These are phyloP conservation scores for Sycobia sp. DNA, from an alignment of 1,140 invertebrate genomes.

Conservation along the genomic window DNA sequence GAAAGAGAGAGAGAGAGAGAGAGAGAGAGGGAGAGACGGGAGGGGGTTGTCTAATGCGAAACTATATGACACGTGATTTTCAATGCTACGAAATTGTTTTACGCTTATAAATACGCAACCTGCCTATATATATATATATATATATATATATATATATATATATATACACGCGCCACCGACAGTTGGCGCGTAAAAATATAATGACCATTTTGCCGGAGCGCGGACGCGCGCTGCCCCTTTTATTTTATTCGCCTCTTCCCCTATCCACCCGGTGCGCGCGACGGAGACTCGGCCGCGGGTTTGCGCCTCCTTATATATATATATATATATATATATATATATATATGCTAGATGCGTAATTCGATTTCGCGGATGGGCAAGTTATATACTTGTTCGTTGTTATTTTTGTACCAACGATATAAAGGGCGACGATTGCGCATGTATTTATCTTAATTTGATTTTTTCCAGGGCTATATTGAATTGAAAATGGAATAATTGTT, in stretches of 20 bases:
- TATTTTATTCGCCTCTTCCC: background rate
- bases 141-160: no score
- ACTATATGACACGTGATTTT: slow-evolving; percentile 59
- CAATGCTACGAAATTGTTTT: slow-evolving; percentile 61
- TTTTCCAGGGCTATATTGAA: no score
- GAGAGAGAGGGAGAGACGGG: no score
- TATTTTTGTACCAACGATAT: no score
- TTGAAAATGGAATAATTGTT: no score
- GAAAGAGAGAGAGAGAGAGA: no score
- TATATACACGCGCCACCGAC: slow-evolving; percentile 45
- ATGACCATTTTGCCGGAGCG: slow-evolving; percentile 39
- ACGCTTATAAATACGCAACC: slow-evolving; percentile 56
- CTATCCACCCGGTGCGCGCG: background rate
- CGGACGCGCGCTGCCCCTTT: background rate
- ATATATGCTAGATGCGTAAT: slow-evolving; percentile 7
- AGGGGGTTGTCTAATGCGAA: slow-evolving; percentile 49
- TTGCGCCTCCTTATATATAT: no score
- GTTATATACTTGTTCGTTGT: no score
- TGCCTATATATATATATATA: no score
- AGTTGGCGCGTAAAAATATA: slow-evolving; percentile 55
- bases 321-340: no score
- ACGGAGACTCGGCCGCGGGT: background rate
- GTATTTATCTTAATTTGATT: no score
- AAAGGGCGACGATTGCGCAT: no score
- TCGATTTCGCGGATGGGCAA: slow-evolving; percentile 24